A percentile compares a stretch with the other conserved stretches of the same genome.
These are phyloP conservation scores for Cygnus atratus DNA, from an alignment of 2,113 vertebrate genomes.

Conservation along the genomic window DNA sequence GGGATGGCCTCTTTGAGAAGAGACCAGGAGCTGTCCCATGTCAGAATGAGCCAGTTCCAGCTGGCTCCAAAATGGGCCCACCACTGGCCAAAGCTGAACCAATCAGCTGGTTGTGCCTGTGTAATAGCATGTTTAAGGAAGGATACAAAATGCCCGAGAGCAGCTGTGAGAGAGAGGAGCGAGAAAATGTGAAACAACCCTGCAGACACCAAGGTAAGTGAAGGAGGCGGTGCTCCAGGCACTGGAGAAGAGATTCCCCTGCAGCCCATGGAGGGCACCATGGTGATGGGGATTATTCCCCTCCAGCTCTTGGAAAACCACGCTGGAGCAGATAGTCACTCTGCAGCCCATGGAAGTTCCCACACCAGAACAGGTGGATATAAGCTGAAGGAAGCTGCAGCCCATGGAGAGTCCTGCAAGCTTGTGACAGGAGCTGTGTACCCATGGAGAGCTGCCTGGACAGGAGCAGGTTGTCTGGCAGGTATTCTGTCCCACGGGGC, in stretches of 20 bases:
- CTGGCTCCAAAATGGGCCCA: neutral
- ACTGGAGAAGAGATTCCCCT: neutral
- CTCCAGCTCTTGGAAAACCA: neutral
- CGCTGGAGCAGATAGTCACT: neutral
- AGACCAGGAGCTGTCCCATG: neutral
- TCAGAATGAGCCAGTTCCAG: neutral
- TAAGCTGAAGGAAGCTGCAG: neutral
- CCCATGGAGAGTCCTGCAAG: fast-evolving
- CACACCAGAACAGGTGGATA: fast-evolving
- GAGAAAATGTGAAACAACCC: neutral
- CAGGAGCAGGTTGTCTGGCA: neutral
- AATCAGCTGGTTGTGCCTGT: neutral
- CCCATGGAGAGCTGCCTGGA: fast-evolving
- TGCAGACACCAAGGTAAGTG: neutral
- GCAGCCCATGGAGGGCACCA: neutral
- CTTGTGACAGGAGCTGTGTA: neutral
- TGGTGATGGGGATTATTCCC: neutral
- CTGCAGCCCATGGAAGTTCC: neutral
- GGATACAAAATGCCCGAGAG: neutral
- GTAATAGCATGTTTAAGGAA: neutral
- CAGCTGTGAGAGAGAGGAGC: neutral
- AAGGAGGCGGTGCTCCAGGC: neutral
- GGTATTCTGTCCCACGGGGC: neutral
- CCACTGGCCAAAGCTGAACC: neutral
- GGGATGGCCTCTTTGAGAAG: neutral